Evolutionary conservation across 37 sponge, comb jelly and placozoan genomes (phyloP), one percentile per base, ranked within the genome.

Genomic region (Cliona cf. orientalis): DNA sequence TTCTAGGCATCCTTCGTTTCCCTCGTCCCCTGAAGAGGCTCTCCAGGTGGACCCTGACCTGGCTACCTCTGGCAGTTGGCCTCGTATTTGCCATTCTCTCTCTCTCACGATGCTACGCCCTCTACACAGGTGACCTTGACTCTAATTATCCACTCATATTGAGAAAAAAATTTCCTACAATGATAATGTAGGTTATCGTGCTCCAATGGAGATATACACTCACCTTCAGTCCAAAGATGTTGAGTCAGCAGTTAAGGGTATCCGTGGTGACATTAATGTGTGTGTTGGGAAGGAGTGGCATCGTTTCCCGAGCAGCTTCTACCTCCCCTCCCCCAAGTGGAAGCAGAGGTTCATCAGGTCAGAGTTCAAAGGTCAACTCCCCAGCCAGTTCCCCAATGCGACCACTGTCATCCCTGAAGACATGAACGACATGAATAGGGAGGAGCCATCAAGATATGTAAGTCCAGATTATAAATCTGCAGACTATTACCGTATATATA

Each of bases 211-310:
- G 0, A 36, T 98, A 42, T 98, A 96, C 74, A 71, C 58, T 3
- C 33, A 80, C 23, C 58, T 98, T 35, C 81, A 75, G 37, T 74
- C 75, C 25, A 41, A 63, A 36, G 37, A 42, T 6, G 49, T 70
- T 23, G 46, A 36, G 3, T 42, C 69, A 11, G 53, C 41, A 17
- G 58, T 76, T 3, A 66, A 39, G 61, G 36, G 32, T 6, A 38
- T 82, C n/a, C 25, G 17, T 5, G 33, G 67, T 43, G 90, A 89
- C 14, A 75, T 92, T 46, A 92, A 92, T 62, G 33, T 99, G 7
- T 99, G 99, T 72, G 91, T 99, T 26, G 99, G 99, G 2, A 99
- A 96, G 71, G 99, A 99, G 72, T 99, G 99, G 99, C 81, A 99
- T 59, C 75, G 99, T 5, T 96, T 90, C 59, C 93, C 99, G 5